phyloP scores from a whole-genome alignment of 2,113 vertebrate genomes.

The Crotalus horridus region DNA sequence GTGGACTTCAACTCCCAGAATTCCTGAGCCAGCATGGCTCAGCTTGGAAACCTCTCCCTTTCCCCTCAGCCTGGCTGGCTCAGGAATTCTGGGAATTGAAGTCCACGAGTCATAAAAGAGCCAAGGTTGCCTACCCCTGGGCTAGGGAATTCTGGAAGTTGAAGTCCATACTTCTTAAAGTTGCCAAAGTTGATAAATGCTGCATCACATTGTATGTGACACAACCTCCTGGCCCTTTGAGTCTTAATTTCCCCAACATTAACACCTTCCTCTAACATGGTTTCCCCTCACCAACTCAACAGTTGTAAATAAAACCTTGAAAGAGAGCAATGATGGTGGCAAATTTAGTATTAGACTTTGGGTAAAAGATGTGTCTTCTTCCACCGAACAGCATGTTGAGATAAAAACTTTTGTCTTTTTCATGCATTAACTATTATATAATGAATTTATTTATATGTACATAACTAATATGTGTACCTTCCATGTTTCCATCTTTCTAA shows the following conservation, averaged over 20 bases:
- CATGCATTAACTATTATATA: slow-evolving; percentile 23
- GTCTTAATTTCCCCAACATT: not conserved
- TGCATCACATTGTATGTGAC: not conserved
- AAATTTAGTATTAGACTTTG: not conserved
- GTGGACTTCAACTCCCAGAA: no score
- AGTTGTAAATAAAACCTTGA: not conserved
- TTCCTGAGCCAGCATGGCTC: no score
- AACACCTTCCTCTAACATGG: not conserved
- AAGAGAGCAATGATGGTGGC: not conserved
- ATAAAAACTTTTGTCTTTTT: slow-evolving; percentile 7
- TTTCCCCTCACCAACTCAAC: not conserved
- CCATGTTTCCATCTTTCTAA: not conserved
- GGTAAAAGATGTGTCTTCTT: not conserved
- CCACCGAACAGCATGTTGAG: slow-evolving; percentile 8
- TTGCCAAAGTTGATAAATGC: not conserved
- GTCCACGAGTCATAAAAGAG: no score
- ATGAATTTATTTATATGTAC: slow-evolving; percentile 1
- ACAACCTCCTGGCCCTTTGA: not conserved
- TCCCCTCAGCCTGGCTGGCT: no score
- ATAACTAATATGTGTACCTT: not conserved
- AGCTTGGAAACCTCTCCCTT: no score
- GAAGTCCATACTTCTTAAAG: not conserved
- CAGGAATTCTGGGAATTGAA: no score
- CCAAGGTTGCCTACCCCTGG: no score
- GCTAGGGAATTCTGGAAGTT: not conserved